These are phyloP conservation scores for Lycophotia porphyrea DNA, from an alignment of 2,888 invertebrate species.

Conservation along the genomic window DNA sequence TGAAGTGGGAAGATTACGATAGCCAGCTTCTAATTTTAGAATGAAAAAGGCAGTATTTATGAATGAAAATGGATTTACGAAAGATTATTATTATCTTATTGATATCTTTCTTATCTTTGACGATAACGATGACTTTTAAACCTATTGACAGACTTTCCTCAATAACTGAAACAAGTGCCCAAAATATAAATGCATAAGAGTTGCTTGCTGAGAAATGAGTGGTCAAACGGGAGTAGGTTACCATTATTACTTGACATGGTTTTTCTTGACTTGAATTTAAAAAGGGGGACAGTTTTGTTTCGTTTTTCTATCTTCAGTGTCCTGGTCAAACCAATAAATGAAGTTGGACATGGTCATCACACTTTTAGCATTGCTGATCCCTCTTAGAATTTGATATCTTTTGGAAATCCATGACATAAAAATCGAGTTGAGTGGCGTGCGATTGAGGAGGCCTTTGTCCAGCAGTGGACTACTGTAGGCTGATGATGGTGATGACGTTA, in stretches of 20 bases:
- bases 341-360: no score
- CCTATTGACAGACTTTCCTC: background rate
- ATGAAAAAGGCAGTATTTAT: background rate
- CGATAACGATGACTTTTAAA: background rate
- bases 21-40: background rate
- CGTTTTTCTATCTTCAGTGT: no score
- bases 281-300: background rate
- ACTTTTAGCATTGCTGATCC: background rate
- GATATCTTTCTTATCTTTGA: no score
- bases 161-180: background rate
- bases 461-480: no score
- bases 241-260: background rate
- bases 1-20: conserved; percentile 9
- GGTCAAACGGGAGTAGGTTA: background rate
- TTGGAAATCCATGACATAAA: background rate
- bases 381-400: background rate
- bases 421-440: no score
- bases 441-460: no score
- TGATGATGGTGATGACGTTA: no score
- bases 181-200: background rate
- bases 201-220: background rate
- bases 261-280: background rate
- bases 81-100: background rate
- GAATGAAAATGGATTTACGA: background rate
- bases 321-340: no score